A percentile compares a stretch with the other conserved stretches of the same genome.
phyloP scores from a whole-genome alignment of 2,113 vertebrate genomes.

The Stigmatopora argus region DNA sequence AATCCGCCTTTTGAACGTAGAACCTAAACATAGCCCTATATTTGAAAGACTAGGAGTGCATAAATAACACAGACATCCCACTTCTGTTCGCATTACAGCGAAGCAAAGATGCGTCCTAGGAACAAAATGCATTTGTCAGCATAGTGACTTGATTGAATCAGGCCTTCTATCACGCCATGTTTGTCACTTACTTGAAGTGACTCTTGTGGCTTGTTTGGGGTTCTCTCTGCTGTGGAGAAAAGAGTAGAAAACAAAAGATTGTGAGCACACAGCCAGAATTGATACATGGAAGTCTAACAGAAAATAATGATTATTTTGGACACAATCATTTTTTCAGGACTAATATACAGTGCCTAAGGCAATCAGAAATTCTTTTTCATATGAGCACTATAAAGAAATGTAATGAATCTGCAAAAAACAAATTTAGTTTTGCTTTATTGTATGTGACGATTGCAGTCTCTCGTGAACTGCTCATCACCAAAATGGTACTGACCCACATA shows the following conservation, averaged over 20 bases:
- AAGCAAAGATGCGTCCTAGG: constrained; percentile 17
- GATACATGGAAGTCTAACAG: not conserved
- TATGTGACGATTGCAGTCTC: not conserved
- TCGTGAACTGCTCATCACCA: not conserved
- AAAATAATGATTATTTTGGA: not conserved
- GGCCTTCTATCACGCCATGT: constrained; percentile 38
- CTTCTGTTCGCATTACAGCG: constrained; percentile 17
- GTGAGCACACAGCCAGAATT: not conserved
- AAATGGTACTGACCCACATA: constrained; percentile 34
- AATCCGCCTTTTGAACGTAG: not conserved
- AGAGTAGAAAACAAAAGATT: constrained; percentile 32
- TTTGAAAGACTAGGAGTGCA: not conserved
- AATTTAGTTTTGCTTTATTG: not conserved
- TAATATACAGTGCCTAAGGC: too few species aligned
- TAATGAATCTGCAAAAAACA: too few species aligned
- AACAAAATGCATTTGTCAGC: constrained; percentile 32
- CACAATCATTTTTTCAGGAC: too few species aligned
- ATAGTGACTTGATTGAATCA: constrained; percentile 51
- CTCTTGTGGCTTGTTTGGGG: constrained; percentile 66
- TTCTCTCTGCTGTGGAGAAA: constrained; percentile 65
- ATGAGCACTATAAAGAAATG: too few species aligned
- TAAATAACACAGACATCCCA: constrained; percentile 9
- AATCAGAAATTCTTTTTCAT: too few species aligned
- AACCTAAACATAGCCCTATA: constrained; percentile 16
- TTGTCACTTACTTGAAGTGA: constrained; percentile 71